phyloP scores from a whole-genome alignment of 2,113 vertebrate species.

The Paramisgurnus dabryanus region DNA sequence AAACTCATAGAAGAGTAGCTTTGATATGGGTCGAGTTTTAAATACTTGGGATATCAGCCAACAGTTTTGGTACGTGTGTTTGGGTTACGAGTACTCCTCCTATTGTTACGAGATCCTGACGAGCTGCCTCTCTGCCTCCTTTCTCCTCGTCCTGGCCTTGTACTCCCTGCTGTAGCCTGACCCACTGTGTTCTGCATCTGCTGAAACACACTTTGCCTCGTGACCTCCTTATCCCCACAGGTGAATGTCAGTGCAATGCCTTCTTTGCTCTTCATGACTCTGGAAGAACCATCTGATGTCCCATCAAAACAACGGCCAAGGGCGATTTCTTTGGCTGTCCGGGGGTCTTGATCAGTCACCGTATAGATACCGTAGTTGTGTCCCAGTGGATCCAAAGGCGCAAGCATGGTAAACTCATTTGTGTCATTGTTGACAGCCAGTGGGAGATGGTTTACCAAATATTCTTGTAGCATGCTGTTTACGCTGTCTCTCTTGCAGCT shows the following conservation, averaged over 20 bases:
- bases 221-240: conserved; percentile 80
- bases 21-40: background rate
- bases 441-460: conserved; percentile 94
- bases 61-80: conserved; percentile 39
- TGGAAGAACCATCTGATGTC: conserved; percentile 87
- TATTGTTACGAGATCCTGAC: conserved; percentile 56
- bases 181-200: conserved; percentile 73
- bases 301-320: conserved; percentile 96
- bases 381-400: conserved; percentile 91
- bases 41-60: conserved; percentile 58
- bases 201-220: conserved; percentile 84
- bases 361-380: conserved; percentile 99
- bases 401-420: conserved; percentile 95
- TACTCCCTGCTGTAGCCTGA: conserved; percentile 62
- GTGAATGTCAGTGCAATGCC: conserved; percentile 89
- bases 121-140: conserved; percentile 67
- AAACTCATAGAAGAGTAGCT: background rate
- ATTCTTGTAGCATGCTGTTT: conserved; percentile 91
- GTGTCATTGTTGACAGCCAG: conserved; percentile 94
- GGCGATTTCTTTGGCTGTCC: conserved; percentile 92
- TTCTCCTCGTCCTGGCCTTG: conserved; percentile 60
- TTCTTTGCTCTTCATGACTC: conserved; percentile 89
- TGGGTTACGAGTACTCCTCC: conserved; percentile 67
- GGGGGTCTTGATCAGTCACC: conserved; percentile 93
- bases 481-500: conserved; percentile 86